Percentiles rank a stretch among this genome's conserved stretches.
Conservation (phyloP, 2,113 vertebrate genomes). For the Cygnus buccinator region DNA sequence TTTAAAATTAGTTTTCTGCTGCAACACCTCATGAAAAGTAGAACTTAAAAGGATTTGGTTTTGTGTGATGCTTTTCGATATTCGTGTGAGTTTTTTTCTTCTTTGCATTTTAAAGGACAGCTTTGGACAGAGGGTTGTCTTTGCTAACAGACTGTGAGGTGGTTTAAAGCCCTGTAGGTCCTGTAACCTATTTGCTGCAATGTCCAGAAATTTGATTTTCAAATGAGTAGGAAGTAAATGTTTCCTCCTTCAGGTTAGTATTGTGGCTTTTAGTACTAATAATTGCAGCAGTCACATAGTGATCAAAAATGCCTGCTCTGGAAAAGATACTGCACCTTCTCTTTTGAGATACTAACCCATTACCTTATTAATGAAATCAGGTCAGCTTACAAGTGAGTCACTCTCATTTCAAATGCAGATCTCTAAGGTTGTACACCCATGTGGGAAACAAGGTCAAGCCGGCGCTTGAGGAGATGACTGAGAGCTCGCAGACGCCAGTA, state of each 20-base stretch:
- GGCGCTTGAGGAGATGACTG: neutral
- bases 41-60: neutral
- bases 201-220: neutral
- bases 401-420: neutral
- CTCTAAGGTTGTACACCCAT: neutral
- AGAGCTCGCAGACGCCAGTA: neutral
- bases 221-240: accelerated
- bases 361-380: neutral
- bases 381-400: neutral
- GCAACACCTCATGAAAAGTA: neutral
- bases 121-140: neutral
- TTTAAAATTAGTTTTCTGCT: neutral
- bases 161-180: neutral
- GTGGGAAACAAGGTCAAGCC: neutral
- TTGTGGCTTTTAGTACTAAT: accelerated
- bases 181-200: neutral
- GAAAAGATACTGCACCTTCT: neutral
- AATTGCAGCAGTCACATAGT: accelerated
- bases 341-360: neutral
- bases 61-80: neutral
- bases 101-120: neutral
- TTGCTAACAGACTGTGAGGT: neutral
- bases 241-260: neutral
- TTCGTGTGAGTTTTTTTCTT: neutral
- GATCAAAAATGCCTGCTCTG: neutral